Evolutionary conservation across 2,113 vertebrate genomes (phyloP).

Genomic region (Plecotus auritus): DNA sequence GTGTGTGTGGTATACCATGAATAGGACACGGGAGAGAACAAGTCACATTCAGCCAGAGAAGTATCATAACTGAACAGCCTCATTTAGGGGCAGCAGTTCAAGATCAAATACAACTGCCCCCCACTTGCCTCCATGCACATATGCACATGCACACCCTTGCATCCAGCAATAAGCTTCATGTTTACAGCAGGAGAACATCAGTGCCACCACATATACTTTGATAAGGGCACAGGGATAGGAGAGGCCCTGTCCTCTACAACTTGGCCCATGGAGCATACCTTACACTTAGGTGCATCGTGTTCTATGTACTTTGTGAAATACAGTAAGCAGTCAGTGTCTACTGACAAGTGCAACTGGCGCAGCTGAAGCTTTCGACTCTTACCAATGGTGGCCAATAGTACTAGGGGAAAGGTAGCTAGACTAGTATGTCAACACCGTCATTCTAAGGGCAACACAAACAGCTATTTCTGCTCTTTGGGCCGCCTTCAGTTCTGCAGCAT

Average conservation of each 20-base stretch:
- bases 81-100: background rate
- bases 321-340: background rate
- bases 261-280: background rate
- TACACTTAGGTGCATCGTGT: background rate
- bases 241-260: background rate
- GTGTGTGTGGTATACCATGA: background rate
- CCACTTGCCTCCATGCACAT: accelerated
- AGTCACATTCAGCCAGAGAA: background rate
- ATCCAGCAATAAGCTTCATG: background rate
- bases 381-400: accelerated
- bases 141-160: background rate
- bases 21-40: background rate
- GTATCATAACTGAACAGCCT: background rate
- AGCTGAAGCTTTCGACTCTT: background rate
- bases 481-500: background rate
- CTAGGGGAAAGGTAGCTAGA: background rate
- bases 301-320: background rate
- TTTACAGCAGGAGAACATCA: background rate
- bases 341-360: background rate
- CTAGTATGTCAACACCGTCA: background rate
- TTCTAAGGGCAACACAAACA: background rate
- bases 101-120: too few species aligned
- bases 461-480: background rate
- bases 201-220: background rate
- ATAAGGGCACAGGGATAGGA: background rate